Evolutionary conservation across 2,888 invertebrate genomes (phyloP).

Genomic region (Ellobium chinense): DNA sequence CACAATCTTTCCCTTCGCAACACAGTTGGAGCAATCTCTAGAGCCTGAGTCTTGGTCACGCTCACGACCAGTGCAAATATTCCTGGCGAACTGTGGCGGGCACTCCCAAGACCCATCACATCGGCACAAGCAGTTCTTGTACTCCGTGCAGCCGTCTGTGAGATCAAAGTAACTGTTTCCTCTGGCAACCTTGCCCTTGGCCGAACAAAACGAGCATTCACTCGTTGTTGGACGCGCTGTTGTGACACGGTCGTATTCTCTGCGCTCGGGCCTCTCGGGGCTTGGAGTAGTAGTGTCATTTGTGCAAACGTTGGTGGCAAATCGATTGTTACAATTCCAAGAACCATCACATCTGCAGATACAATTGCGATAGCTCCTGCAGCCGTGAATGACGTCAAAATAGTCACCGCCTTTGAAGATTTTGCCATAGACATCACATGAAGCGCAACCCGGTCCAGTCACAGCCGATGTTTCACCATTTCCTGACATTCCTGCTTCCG

Average conservation of each 20-base stretch:
- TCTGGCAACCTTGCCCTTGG: slow-evolving; percentile 53
- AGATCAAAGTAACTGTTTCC: slow-evolving; percentile 63
- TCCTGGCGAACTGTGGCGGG: slow-evolving; percentile 57
- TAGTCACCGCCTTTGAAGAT: slow-evolving; percentile 55
- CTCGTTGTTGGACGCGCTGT: not conserved
- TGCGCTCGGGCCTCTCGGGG: not conserved
- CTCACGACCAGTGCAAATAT: slow-evolving; percentile 51
- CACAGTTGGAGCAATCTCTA: slow-evolving; percentile 57
- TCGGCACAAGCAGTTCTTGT: slow-evolving; percentile 63
- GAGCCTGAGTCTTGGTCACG: not conserved
- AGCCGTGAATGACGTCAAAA: slow-evolving; percentile 63
- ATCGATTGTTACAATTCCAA: slow-evolving; percentile 63
- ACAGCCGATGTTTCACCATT: not conserved
- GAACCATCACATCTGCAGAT: slow-evolving; percentile 69
- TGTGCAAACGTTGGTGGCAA: slow-evolving; percentile 55
- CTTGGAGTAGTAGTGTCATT: not conserved
- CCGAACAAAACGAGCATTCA: slow-evolving; percentile 59
- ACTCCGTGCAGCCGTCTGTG: slow-evolving; percentile 63
- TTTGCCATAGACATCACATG: slow-evolving; percentile 48
- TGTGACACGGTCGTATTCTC: not conserved
- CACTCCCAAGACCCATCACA: slow-evolving; percentile 72
- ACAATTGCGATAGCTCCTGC: slow-evolving; percentile 63
- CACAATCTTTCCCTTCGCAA: slow-evolving; percentile 55
- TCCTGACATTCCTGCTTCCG: not conserved
- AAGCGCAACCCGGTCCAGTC: not conserved